These are phyloP conservation scores for Sarcophaga peregrina DNA, from an alignment of 1,140 invertebrate genomes.

Conservation along the genomic window DNA sequence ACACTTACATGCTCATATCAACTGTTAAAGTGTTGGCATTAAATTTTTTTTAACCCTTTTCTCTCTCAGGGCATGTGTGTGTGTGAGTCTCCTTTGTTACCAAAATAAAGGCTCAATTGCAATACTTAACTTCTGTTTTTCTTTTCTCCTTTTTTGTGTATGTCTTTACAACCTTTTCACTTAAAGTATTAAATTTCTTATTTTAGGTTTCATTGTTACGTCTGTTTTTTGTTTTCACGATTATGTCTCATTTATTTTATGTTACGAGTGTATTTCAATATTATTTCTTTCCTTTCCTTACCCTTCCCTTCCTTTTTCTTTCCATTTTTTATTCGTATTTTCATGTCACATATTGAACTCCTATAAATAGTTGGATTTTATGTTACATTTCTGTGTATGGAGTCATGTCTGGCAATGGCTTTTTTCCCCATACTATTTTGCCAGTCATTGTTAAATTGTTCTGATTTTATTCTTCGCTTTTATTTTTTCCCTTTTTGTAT, in stretches of 20 bases:
- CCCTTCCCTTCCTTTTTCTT: too few species aligned
- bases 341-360: neutral
- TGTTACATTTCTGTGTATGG: neutral
- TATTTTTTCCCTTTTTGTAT: neutral
- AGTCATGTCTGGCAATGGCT: neutral
- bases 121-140: neutral
- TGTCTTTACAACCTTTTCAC: neutral
- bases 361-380: slow-evolving; percentile 21
- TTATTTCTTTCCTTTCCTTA: neutral
- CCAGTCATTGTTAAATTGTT: slow-evolving; percentile 33
- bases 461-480: neutral
- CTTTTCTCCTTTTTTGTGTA: neutral
- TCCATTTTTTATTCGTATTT: too few species aligned
- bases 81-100: neutral
- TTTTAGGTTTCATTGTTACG: neutral
- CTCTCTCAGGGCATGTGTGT: neutral
- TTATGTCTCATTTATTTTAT: slow-evolving; percentile 41
- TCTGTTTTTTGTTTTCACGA: slow-evolving; percentile 23
- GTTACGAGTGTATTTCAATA: slow-evolving; percentile 16
- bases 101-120: neutral
- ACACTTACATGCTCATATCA: slow-evolving; percentile 10
- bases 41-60: neutral
- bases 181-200: slow-evolving; percentile 38
- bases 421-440: too few species aligned
- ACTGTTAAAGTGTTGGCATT: slow-evolving; percentile 24